Conservation (phyloP, 2,113 vertebrate species). For the Nesospiza acunhae region DNA sequence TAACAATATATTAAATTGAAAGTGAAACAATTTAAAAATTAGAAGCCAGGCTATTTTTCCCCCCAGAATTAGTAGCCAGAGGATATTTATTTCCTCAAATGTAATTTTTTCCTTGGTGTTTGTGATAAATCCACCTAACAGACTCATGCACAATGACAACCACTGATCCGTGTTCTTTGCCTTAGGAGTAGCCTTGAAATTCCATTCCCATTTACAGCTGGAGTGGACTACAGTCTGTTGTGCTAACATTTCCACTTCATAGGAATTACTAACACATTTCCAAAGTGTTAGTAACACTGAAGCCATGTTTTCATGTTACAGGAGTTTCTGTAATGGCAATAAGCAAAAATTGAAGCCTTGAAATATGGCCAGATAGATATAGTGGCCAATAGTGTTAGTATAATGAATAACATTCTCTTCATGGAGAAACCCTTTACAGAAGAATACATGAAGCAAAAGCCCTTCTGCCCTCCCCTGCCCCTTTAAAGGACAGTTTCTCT, state of each 20-base stretch:
- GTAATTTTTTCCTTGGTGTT: neutral
- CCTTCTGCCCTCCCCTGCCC: rapidly evolving
- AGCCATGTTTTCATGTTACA: neutral
- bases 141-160: neutral
- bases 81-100: neutral
- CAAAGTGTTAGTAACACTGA: neutral
- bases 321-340: neutral
- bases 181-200: neutral
- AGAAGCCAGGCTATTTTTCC: neutral
- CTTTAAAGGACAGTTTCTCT: neutral
- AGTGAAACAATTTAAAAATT: neutral
- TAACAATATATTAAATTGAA: neutral
- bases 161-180: neutral
- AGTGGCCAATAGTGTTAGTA: neutral
- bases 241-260: neutral
- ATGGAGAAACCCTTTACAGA: neutral
- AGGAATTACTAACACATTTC: neutral
- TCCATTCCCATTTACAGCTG: neutral
- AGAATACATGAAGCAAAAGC: neutral
- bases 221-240: neutral
- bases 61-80: neutral
- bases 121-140: neutral
- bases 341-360: neutral
- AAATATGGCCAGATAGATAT: neutral
- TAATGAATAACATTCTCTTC: neutral